A percentile compares a stretch with the other conserved stretches of the same genome.
Evolutionary conservation across 1,140 invertebrate species (phyloP).

Genomic region (Drosophila orena): DNA sequence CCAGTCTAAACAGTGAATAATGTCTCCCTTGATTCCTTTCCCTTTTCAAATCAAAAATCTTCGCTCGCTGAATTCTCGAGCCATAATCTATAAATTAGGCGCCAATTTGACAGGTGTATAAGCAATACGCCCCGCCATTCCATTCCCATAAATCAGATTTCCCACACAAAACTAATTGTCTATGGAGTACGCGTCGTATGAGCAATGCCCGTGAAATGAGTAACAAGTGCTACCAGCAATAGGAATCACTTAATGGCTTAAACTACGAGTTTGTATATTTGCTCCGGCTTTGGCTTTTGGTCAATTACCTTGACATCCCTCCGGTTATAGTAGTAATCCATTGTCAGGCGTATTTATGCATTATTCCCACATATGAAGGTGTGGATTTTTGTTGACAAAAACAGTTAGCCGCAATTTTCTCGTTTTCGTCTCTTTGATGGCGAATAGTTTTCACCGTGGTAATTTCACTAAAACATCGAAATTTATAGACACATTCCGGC

Average conservation of each 20-base stretch:
- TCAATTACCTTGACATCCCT: constrained; percentile 67
- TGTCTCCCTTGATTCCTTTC: constrained; percentile 5
- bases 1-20: neutral
- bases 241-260: constrained; percentile 24
- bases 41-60: constrained; percentile 17
- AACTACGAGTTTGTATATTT: neutral
- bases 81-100: constrained; percentile 19
- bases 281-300: constrained; percentile 13
- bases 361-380: constrained; percentile 38
- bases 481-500: constrained; percentile 69
- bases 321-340: constrained; percentile 72
- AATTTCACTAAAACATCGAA: constrained; percentile 75
- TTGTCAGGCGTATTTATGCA: constrained; percentile 55
- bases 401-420: constrained; percentile 56
- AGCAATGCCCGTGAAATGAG: constrained; percentile 25
- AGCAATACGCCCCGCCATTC: constrained; percentile 10
- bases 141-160: constrained; percentile 39
- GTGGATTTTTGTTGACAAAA: constrained; percentile 18
- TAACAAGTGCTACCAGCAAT: constrained; percentile 22
- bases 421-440: constrained; percentile 36
- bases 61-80: constrained; percentile 9
- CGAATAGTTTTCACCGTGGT: constrained; percentile 65
- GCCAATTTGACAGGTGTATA: constrained; percentile 10
- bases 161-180: constrained; percentile 21
- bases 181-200: constrained; percentile 30